phyloP scores from a whole-genome alignment of 2,797 vertebrate genomes.

The Zalophus californianus region DNA sequence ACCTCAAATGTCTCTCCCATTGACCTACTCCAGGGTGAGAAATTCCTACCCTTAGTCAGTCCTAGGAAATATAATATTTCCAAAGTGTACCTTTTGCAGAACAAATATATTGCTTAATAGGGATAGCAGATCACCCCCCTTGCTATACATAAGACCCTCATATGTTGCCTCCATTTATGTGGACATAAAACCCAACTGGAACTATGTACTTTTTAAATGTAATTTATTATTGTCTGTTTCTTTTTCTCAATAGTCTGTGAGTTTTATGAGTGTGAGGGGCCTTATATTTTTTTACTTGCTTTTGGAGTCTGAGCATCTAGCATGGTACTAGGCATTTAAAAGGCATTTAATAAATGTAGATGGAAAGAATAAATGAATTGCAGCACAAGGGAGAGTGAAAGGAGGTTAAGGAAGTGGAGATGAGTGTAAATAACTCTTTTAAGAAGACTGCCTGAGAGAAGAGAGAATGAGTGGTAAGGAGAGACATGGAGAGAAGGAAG shows the following conservation, averaged over 20 bases:
- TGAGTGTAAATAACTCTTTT: neutral
- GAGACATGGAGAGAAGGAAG: neutral
- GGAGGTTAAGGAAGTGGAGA: neutral
- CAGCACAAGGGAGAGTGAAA: neutral
- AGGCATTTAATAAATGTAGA: neutral
- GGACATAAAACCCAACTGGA: slow-evolving; percentile 8
- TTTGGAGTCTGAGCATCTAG: neutral
- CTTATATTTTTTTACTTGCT: neutral
- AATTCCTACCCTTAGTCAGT: neutral
- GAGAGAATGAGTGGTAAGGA: neutral
- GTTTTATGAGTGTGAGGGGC: neutral
- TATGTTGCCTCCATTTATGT: neutral
- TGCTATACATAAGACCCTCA: neutral
- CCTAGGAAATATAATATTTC: neutral
- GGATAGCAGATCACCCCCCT: neutral
- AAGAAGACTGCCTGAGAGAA: neutral
- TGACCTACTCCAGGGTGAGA: neutral
- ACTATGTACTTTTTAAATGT: neutral
- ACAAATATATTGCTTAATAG: neutral
- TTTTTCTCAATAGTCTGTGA: slow-evolving; percentile 1
- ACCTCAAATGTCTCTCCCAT: neutral
- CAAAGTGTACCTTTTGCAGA: neutral
- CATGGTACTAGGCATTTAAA: neutral
- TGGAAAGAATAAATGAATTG: neutral
- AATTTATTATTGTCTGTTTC: neutral